Conservation (phyloP, 2,888 invertebrate species). For the Eupeodes luniger region DNA sequence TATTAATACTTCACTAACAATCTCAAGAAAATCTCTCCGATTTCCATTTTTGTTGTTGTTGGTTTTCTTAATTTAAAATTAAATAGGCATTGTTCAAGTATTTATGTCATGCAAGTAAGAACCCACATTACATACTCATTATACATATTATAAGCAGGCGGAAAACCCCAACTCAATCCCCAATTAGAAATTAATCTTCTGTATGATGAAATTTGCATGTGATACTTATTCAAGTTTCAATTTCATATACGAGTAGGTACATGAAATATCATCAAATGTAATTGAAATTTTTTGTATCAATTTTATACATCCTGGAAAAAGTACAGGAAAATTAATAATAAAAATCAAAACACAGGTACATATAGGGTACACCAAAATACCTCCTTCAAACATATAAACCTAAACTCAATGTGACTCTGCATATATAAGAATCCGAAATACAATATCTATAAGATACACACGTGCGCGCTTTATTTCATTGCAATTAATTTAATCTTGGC, state of each 20-base stretch:
- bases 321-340: conserved; percentile 62
- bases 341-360: conserved; percentile 31
- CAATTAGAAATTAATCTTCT: conserved; percentile 47
- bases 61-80: conserved; percentile 4
- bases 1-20: conserved; percentile 33
- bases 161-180: conserved; percentile 20
- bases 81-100: conserved; percentile 43
- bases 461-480: conserved; percentile 48
- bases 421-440: conserved; percentile 29
- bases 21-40: conserved; percentile 34
- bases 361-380: not conserved
- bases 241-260: not conserved
- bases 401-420: conserved; percentile 27
- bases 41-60: conserved; percentile 22
- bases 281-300: conserved; percentile 52
- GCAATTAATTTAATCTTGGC: conserved; percentile 72
- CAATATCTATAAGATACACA: conserved; percentile 49
- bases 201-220: not conserved
- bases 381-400: not conserved
- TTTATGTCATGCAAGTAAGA: conserved; percentile 36
- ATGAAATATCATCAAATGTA: conserved; percentile 41
- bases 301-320: conserved; percentile 27
- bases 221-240: not conserved
- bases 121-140: conserved; percentile 24
- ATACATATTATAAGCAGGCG: not conserved